These are phyloP conservation scores for Callipepla squamata DNA, from an alignment of 2,113 vertebrate genomes.

Conservation along the genomic window DNA sequence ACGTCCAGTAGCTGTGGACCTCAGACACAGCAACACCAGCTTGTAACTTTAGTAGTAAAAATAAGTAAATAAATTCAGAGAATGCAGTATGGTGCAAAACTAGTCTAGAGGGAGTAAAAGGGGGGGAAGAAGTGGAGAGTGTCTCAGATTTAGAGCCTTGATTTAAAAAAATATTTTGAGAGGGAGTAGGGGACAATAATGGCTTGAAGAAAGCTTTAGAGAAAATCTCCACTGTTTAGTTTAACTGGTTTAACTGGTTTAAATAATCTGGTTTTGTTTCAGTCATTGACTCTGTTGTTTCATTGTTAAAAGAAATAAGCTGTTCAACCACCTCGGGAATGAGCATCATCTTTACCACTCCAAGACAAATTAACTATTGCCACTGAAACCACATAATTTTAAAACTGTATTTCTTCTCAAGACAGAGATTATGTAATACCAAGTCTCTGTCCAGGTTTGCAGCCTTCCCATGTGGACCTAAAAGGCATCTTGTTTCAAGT, in stretches of 20 bases:
- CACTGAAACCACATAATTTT: neutral
- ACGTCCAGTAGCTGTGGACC: neutral
- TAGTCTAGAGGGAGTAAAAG: neutral
- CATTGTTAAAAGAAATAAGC: neutral
- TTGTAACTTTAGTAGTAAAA: neutral
- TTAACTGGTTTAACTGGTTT: neutral
- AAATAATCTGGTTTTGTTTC: neutral
- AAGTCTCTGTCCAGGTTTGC: neutral
- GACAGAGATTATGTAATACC: neutral
- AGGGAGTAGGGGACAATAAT: accelerated
- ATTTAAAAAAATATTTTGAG: neutral
- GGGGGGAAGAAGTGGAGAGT: accelerated
- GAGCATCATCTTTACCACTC: neutral
- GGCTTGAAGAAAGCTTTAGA: neutral
- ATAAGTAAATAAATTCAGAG: neutral
- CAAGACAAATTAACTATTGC: neutral
- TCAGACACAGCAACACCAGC: neutral
- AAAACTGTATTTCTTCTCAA: neutral
- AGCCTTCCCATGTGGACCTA: neutral
- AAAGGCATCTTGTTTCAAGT: neutral
- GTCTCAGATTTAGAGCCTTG: accelerated
- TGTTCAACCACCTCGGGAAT: neutral
- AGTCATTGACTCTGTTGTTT: neutral
- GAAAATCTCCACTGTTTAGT: neutral
- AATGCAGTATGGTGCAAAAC: neutral